Conservation (phyloP, 2,797 vertebrate species). For the Mormyrus proboscirostris region DNA sequence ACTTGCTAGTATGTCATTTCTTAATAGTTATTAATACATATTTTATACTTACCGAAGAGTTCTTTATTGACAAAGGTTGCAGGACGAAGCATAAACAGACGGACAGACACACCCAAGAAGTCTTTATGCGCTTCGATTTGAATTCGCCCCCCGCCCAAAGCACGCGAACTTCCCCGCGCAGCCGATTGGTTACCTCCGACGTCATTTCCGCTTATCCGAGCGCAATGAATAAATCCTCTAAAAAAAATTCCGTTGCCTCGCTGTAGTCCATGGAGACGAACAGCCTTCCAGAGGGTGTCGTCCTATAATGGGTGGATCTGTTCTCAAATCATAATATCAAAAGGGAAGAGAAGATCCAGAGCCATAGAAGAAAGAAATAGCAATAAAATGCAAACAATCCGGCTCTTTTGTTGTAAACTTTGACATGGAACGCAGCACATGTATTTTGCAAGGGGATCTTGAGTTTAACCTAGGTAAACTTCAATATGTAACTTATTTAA, state of each 20-base stretch:
- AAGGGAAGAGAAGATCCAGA: not conserved
- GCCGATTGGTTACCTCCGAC: conserved; percentile 29
- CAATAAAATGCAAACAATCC: not conserved
- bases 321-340: not conserved
- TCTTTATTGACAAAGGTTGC: not conserved
- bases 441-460: conserved; percentile 36
- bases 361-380: not conserved
- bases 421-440: not conserved
- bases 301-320: not conserved
- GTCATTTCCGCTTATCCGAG: not conserved
- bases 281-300: not conserved
- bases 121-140: conserved; percentile 52
- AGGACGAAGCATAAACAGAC: not conserved
- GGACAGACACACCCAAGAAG: too few relatives aligned
- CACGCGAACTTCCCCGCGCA: not conserved
- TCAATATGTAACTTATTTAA: conserved; percentile 31
- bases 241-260: not conserved
- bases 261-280: not conserved
- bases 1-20: not conserved
- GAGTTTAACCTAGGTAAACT: conserved; percentile 33
- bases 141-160: conserved; percentile 57
- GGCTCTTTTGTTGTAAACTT: not conserved
- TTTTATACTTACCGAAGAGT: not conserved
- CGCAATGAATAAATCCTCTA: not conserved
- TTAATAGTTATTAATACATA: not conserved